phyloP scores from a whole-genome alignment of 2,797 vertebrate species.

The Momotus momota region DNA sequence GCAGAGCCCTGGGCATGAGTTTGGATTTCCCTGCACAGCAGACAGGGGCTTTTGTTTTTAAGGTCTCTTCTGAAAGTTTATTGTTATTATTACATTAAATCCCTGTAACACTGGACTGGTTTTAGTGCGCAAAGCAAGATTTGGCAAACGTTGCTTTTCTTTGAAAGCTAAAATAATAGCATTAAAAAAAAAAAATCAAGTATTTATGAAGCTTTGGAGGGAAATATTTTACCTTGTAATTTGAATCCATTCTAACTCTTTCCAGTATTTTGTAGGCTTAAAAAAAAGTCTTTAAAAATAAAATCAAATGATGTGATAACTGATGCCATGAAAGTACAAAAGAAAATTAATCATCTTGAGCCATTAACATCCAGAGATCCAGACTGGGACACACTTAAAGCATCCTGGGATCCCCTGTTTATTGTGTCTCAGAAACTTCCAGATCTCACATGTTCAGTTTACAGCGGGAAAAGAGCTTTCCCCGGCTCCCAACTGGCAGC shows the following conservation, averaged over 20 bases:
- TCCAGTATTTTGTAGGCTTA: conserved; percentile 7
- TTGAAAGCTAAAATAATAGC: conserved; percentile 42
- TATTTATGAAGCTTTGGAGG: conserved; percentile 38
- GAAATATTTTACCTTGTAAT: conserved; percentile 50
- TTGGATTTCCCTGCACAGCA: background rate
- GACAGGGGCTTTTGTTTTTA: background rate
- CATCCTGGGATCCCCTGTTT: background rate
- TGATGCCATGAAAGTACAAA: conserved; percentile 8
- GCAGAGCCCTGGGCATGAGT: background rate
- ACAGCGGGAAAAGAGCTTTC: background rate
- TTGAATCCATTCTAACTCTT: conserved; percentile 22
- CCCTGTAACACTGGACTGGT: conserved; percentile 9
- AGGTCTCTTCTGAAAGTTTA: conserved; percentile 41
- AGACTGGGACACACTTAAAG: background rate
- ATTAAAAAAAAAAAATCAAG: background rate
- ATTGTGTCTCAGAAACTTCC: background rate
- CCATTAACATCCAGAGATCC: background rate
- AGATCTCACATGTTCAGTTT: background rate
- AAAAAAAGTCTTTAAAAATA: conserved; percentile 31
- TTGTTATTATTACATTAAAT: conserved; percentile 33
- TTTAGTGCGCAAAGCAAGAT: conserved; percentile 2
- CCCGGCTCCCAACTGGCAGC: background rate
- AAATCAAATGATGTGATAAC: background rate
- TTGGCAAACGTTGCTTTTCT: conserved; percentile 10
- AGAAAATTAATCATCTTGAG: background rate